Conservation (phyloP, 2,888 invertebrate genomes). For the Muschampia staudingeri region DNA sequence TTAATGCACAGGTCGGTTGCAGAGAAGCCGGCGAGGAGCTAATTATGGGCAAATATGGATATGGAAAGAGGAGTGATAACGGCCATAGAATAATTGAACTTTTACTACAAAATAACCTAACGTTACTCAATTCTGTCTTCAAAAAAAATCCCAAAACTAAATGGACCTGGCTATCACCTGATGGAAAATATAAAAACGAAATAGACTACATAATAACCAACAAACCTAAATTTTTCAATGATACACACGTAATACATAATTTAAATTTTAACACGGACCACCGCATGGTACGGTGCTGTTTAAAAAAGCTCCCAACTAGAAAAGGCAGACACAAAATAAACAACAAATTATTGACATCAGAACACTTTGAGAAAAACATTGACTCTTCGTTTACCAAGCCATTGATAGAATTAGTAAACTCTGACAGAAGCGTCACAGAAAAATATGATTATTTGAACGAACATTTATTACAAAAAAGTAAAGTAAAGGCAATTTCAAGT, state of each 20-base stretch:
- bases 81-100: slow-evolving; percentile 7
- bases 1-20: neutral
- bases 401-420: no score
- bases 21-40: neutral
- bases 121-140: neutral
- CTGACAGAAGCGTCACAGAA: no score
- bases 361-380: neutral
- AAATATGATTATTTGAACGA: neutral
- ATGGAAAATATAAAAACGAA: slow-evolving; percentile 25
- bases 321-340: neutral
- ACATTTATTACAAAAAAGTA: neutral
- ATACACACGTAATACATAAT: neutral
- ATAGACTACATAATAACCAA: slow-evolving; percentile 13
- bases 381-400: no score
- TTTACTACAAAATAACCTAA: neutral
- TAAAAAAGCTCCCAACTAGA: neutral
- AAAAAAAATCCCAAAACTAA: neutral
- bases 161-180: slow-evolving; percentile 31
- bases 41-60: neutral
- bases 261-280: slow-evolving; percentile 16
- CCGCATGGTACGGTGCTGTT: slow-evolving; percentile 12
- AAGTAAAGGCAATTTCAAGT: neutral
- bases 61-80: slow-evolving; percentile 4
- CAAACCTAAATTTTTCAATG: slow-evolving; percentile 5
- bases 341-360: neutral